Evolutionary conservation across 2,113 vertebrate genomes (phyloP), one percentile per base, ranked within the genome.

Genomic region (Sceloporus tristichus): DNA sequence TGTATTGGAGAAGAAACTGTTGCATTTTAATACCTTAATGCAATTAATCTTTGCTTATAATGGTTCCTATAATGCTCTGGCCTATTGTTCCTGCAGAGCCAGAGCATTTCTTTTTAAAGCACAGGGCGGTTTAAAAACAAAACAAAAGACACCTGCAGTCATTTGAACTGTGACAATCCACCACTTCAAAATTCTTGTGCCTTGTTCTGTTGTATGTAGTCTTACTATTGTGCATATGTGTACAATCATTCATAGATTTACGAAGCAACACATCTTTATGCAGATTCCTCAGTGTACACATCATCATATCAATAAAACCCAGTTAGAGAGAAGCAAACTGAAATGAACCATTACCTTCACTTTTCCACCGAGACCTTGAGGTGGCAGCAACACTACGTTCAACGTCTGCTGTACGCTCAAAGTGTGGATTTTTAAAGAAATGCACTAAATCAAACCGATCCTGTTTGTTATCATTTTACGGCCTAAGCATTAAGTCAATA

Each of bases 401-500:
- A 94, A 96, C 23, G 91, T 86, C 93, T 90, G 81, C 79, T 56
- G n/a, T 38, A 84, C 66, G 73, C 8, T 88, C 92, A 76, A 75
- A 92, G 94, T 92, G 83, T 95, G 91, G 92, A 92, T n/a, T 54
- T 81, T 38, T 40, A 93, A 95, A 48, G 96, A 96, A 92, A 91
- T 82, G 78, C 91, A 85, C 93, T 96, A 94, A 95, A 97, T 97
- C 95, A 96, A 95, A 96, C 94, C 93, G 96, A 96, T 93, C 93
- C 96, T 96, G 95, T 97, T 96, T 95, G 96, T 96, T 97, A 97
- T 97, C 96, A 96, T 97, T 97, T 97, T 97, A 97, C 96, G 96
- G 95, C 94, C 89, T 75, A 92, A 93, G 92, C 95, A 96, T 96
- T 97, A 97, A 96, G 97, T 97, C 97, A 97, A 96, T 97, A 97